These are phyloP conservation scores for Camponotus pennsylvanicus DNA, from an alignment of 1,140 invertebrate species.

Conservation along the genomic window DNA sequence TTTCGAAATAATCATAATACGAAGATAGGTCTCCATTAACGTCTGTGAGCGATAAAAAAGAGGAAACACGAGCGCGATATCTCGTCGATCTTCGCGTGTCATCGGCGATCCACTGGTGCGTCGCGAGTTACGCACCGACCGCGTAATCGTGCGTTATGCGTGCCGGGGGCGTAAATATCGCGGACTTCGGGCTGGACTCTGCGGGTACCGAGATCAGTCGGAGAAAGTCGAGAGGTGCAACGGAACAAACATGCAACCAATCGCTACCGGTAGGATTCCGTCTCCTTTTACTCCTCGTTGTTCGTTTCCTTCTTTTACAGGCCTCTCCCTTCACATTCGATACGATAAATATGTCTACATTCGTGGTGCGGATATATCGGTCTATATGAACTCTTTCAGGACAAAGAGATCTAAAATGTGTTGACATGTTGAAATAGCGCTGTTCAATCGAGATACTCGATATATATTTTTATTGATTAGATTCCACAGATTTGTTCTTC, in stretches of 20 bases:
- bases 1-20: too few relatives aligned
- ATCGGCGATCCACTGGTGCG: slow-evolving; percentile 14
- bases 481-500: not conserved
- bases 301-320: not conserved
- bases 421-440: not conserved
- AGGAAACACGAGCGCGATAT: not conserved
- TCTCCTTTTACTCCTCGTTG: not conserved
- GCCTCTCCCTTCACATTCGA: slow-evolving; percentile 30
- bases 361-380: slow-evolving; percentile 9
- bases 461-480: not conserved
- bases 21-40: not conserved
- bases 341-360: slow-evolving; percentile 37
- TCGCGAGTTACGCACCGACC: slow-evolving; percentile 20
- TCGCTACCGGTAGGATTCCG: not conserved
- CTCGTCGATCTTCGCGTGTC: slow-evolving; percentile 4
- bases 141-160: slow-evolving; percentile 51
- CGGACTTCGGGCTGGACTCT: slow-evolving; percentile 12
- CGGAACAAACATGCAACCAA: slow-evolving; percentile 5
- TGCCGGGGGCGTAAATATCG: slow-evolving; percentile 66
- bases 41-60: not conserved
- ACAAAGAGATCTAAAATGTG: not conserved
- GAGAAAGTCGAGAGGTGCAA: slow-evolving; percentile 72
- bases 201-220: slow-evolving; percentile 21
- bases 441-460: not conserved
- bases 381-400: not conserved